phyloP scores from a whole-genome alignment of 2,797 vertebrate genomes.

The Melanotaenia nigrans region DNA sequence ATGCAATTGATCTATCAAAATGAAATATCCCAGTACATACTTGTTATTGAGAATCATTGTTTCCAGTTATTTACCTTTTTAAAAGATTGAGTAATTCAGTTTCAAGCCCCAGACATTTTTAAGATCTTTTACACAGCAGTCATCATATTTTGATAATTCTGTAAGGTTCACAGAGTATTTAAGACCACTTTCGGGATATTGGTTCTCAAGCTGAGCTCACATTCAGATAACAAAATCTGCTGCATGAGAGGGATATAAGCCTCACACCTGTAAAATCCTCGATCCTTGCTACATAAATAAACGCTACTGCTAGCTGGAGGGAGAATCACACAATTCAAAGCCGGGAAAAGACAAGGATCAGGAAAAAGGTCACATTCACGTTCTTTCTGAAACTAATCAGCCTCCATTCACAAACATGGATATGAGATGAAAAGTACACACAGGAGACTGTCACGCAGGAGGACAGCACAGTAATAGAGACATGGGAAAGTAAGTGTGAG shows the following conservation, averaged over 20 bases:
- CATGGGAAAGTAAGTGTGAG: conserved; percentile 38
- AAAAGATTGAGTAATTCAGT: background rate
- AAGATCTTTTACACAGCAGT: background rate
- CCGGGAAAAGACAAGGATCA: conserved; percentile 22
- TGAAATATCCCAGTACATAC: background rate
- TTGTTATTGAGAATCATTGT: background rate
- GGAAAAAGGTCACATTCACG: conserved; percentile 10
- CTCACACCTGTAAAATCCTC: conserved; percentile 21
- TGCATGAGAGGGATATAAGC: background rate
- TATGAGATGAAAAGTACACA: conserved; percentile 55
- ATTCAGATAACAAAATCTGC: conserved; percentile 10
- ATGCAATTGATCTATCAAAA: background rate
- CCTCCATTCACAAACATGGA: conserved; percentile 42
- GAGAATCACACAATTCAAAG: conserved; percentile 29
- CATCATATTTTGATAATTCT: background rate
- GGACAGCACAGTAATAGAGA: conserved; percentile 48
- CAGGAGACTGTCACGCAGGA: conserved; percentile 49
- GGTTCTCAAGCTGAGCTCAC: conserved; percentile 17
- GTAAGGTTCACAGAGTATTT: background rate
- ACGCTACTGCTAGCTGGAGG: conserved; percentile 14
- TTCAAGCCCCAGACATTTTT: background rate
- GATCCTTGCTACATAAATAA: conserved; percentile 41
- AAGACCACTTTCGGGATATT: conserved; percentile 6
- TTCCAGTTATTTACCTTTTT: background rate
- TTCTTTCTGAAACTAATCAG: conserved; percentile 20